These are phyloP conservation scores for Dicycla oo DNA, from an alignment of 2,888 invertebrate species.

Conservation along the genomic window DNA sequence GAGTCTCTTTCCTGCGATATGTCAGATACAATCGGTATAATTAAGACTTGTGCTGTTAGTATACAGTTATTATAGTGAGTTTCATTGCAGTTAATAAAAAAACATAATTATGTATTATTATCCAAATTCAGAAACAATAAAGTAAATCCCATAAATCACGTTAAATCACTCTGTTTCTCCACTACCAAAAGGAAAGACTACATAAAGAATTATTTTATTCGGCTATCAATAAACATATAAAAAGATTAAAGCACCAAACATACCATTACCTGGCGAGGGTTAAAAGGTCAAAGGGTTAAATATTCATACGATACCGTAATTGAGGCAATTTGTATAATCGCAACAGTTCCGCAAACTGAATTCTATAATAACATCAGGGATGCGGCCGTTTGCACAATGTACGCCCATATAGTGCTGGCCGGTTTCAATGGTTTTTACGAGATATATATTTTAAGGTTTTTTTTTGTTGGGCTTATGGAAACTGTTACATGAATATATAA, in stretches of 20 bases:
- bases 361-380: slow-evolving; percentile 63
- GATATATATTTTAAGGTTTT: slow-evolving; percentile 18
- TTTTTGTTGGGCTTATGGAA: neutral
- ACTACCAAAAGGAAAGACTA: slow-evolving; percentile 23
- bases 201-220: slow-evolving; percentile 43
- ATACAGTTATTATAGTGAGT: no score
- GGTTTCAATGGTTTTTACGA: neutral
- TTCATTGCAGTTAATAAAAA: neutral
- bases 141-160: neutral
- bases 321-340: slow-evolving; percentile 73
- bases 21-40: no score
- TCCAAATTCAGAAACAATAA: neutral
- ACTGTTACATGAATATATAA: neutral
- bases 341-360: slow-evolving; percentile 65
- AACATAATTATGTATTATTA: no score
- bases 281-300: slow-evolving; percentile 68
- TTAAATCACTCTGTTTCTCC: slow-evolving; percentile 4
- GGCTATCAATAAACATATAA: slow-evolving; percentile 60
- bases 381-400: slow-evolving; percentile 50
- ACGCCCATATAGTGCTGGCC: slow-evolving; percentile 7
- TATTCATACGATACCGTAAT: slow-evolving; percentile 71
- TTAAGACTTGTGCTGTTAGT: no score
- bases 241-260: slow-evolving; percentile 54
- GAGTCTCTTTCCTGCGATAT: no score
- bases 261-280: slow-evolving; percentile 54